Base-by-base conservation (phyloP, 2,888 invertebrate species). In the Dryadula phaetusa region DNA sequence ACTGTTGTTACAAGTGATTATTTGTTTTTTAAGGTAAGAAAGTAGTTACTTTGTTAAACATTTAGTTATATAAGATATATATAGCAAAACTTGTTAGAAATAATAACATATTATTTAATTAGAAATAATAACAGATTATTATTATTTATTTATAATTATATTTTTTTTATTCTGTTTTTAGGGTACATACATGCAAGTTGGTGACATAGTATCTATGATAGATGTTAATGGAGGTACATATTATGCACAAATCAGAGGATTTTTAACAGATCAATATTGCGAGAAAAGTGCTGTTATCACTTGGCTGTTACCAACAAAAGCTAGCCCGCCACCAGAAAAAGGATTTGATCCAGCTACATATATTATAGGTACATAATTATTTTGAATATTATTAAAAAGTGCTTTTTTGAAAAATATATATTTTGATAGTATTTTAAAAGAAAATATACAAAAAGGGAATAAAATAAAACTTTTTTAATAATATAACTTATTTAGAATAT, bases 251-350 rank as follows among this genome's bases (percentile, higher is more conserved):
- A 95, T 98, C 64, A 94, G 97, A 63, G 98, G 98, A 0, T 94
- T 99, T 63, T 92, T 98, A 68, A 96, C 97, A 0, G 98, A 99
- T 84, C 97, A 98, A 83, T 98, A 97, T 84, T 97, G 98, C 77
- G 97, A 98, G 82, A 98, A 98, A 87, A 98, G 98, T 83, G 98
- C 98, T 0, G 97, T 96, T 1, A 92, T 98, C 14, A 97, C 98
- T 0, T 99, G 98, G 98, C 93, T 99, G 0, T 90, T 99, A 63
- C 98, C 98, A 0, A 98, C 98, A 0, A 94, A 95, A 72, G 94
- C 95, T 22, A 96, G 97, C 78, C 96, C 96, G 3, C 95, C 96
- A 10, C 96, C 96, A 0, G 95, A 95, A 71, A 94, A 95, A 76
- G 94, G 95, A 37, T 98, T 98, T 84, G 97, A 97, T 90, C 97